Percentiles rank a stretch among this genome's conserved stretches.
Conservation (phyloP, 2,888 invertebrate species). For the Schrankia costaestrigalis region DNA sequence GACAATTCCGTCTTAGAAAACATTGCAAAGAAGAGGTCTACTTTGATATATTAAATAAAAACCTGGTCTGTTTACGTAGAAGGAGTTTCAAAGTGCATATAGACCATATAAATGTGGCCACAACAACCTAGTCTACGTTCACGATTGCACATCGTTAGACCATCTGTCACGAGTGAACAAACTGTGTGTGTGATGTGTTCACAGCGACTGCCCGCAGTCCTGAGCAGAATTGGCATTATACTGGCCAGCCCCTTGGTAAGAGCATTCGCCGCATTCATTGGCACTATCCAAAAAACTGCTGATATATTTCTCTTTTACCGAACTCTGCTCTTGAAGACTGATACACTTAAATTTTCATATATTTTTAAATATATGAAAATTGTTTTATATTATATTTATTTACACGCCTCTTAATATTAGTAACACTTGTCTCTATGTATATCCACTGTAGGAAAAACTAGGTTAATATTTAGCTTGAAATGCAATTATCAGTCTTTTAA, state of each 20-base stretch:
- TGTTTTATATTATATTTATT: no score
- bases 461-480: no score
- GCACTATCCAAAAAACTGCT: slow-evolving; percentile 69
- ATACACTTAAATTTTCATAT: no score
- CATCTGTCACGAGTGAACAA: slow-evolving; percentile 79
- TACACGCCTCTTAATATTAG: no score
- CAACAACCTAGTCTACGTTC: slow-evolving; percentile 73
- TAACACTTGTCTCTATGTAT: neutral
- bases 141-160: slow-evolving; percentile 69
- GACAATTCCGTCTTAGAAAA: slow-evolving; percentile 50
- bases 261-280: slow-evolving; percentile 75
- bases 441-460: no score
- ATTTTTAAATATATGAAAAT: no score
- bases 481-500: slow-evolving; percentile 11
- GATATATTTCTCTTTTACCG: slow-evolving; percentile 57
- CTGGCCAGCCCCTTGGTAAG: slow-evolving; percentile 98
- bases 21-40: slow-evolving; percentile 69
- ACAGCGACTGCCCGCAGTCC: slow-evolving; percentile 97
- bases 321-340: slow-evolving; percentile 10
- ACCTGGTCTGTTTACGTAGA: slow-evolving; percentile 7
- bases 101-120: slow-evolving; percentile 52
- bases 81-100: slow-evolving; percentile 17
- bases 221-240: slow-evolving; percentile 97
- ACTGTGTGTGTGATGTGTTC: slow-evolving; percentile 85
- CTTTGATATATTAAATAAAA: neutral